A percentile compares a stretch with the other conserved stretches of the same genome.
phyloP scores from a whole-genome alignment of 2,797 vertebrate genomes.

The Ptychobarbus kaznakovi region DNA sequence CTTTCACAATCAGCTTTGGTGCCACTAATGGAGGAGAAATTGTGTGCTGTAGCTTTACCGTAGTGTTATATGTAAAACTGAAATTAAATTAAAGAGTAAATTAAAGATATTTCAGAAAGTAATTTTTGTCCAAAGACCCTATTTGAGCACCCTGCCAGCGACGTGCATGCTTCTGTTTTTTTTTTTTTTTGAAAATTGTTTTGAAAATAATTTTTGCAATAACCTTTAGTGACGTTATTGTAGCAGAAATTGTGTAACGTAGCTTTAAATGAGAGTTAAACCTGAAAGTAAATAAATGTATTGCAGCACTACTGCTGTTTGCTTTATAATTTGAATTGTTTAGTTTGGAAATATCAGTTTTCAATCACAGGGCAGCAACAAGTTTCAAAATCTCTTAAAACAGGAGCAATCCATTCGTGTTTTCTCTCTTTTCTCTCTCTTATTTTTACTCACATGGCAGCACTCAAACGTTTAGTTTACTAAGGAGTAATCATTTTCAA shows the following conservation, averaged over 20 bases:
- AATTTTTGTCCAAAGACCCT: not conserved
- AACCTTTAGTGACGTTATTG: not conserved
- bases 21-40: not conserved
- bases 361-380: not conserved
- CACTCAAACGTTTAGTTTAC: conserved; percentile 24
- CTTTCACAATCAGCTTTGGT: not conserved
- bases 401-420: not conserved
- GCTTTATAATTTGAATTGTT: not conserved
- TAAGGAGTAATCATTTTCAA: conserved; percentile 24
- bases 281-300: not conserved
- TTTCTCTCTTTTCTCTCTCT: not conserved
- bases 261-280: not conserved
- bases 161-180: not conserved
- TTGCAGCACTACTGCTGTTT: not conserved
- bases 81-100: not conserved
- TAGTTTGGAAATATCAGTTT: not conserved
- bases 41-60: not conserved
- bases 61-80: not conserved
- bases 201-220: not conserved
- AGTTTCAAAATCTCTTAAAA: conserved; percentile 13
- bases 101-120: not conserved
- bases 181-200: not conserved
- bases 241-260: not conserved
- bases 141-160: not conserved
- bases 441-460: not conserved